phyloP scores from a whole-genome alignment of 64 coral and sea anemone species.

The Montipora foliosa region DNA sequence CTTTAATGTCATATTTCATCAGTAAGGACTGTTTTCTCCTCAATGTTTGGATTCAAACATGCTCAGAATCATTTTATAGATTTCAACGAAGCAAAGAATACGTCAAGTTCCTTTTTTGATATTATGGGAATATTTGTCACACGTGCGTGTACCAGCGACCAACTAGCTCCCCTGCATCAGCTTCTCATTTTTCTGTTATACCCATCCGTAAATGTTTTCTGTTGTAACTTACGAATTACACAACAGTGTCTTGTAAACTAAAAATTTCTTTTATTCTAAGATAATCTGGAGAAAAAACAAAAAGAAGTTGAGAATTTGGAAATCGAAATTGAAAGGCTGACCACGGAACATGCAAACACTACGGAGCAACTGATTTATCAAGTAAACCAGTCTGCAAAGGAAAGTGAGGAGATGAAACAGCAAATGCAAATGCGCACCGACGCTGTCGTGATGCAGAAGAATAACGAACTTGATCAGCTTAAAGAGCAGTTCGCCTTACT shows the following conservation, averaged over 20 bases:
- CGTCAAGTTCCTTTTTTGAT: no score
- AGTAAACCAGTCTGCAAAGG: constrained; percentile 17
- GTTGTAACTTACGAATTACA: no score
- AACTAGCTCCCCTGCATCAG: no score
- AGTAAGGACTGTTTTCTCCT: no score
- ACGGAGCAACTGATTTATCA: not conserved
- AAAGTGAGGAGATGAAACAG: constrained; percentile 59
- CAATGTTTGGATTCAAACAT: no score
- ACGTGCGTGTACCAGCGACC: no score
- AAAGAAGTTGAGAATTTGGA: constrained; percentile 40
- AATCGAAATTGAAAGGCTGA: constrained; percentile 13
- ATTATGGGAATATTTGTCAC: no score
- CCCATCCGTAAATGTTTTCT: no score
- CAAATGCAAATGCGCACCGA: constrained; percentile 62
- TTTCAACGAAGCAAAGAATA: no score
- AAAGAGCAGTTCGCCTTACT: constrained; percentile 18
- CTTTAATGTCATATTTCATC: no score
- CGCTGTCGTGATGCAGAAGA: constrained; percentile 45
- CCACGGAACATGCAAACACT: constrained; percentile 25
- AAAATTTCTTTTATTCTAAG: not conserved
- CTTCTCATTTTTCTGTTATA: no score
- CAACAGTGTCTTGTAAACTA: not conserved
- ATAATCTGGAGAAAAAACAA: constrained; percentile 34
- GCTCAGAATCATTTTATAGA: no score
- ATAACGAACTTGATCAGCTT: constrained; percentile 43